A percentile compares a stretch with the other conserved stretches of the same genome.
Conservation (phyloP, 1,140 invertebrate genomes). For the Nixonia krombeini region DNA sequence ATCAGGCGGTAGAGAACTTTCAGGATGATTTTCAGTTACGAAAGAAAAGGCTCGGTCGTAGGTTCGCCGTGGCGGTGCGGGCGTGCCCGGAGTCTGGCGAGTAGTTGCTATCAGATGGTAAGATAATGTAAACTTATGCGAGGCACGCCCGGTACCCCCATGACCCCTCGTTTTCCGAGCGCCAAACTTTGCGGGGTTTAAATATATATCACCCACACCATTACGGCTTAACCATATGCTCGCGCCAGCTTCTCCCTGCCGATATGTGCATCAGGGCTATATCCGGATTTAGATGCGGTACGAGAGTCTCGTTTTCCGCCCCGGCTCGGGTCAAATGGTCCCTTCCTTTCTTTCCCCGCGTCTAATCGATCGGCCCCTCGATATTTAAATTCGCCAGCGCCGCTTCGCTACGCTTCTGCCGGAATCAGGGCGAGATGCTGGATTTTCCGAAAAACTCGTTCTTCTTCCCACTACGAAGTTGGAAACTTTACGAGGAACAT, state of each 20-base stretch:
- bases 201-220: conserved; percentile 69
- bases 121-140: conserved; percentile 73
- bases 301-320: conserved; percentile 29
- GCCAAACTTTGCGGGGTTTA: conserved; percentile 69
- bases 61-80: too few relatives aligned
- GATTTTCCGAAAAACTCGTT: too few relatives aligned
- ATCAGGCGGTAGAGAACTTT: too few relatives aligned
- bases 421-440: too few relatives aligned
- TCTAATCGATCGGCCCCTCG: conserved; percentile 28
- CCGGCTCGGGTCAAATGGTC: conserved; percentile 21
- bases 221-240: conserved; percentile 70
- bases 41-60: too few relatives aligned
- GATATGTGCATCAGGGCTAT: conserved; percentile 44
- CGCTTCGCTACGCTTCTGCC: too few relatives aligned
- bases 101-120: conserved; percentile 67
- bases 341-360: conserved; percentile 21
- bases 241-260: conserved; percentile 22
- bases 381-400: conserved; percentile 22
- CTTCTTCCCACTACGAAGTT: too few relatives aligned
- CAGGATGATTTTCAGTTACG: too few relatives aligned
- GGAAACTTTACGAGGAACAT: too few relatives aligned
- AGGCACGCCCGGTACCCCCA: conserved; percentile 63
- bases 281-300: conserved; percentile 51
- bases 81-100: conserved; percentile 34
- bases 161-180: conserved; percentile 51